Conservation (phyloP, 2,888 invertebrate genomes). For the Carpatolechia fugitivella region DNA sequence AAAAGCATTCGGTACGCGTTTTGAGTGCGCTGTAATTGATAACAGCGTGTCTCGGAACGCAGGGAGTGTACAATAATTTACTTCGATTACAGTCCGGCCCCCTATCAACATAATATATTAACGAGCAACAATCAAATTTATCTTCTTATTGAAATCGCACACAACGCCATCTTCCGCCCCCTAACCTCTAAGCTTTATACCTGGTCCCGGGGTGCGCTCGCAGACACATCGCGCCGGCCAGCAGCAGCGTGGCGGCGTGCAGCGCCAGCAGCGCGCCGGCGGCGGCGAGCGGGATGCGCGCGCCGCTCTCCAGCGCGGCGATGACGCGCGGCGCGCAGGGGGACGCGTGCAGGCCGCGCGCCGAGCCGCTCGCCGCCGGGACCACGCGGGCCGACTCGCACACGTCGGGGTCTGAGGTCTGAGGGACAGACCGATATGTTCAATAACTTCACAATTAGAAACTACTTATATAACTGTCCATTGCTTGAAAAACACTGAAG, state of each 20-base stretch:
- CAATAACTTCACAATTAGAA: not conserved
- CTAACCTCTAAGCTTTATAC: conserved; percentile 56
- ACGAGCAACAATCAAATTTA: too few species aligned
- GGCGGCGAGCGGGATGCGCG: conserved; percentile 48
- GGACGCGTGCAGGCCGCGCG: conserved; percentile 41
- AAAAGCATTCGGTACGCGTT: too few species aligned
- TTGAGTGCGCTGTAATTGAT: too few species aligned
- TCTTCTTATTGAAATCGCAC: not conserved
- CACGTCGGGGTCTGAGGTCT: conserved; percentile 20
- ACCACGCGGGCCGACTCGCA: conserved; percentile 43
- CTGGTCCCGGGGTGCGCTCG: conserved; percentile 43
- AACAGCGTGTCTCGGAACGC: too few species aligned
- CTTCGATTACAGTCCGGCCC: too few species aligned
- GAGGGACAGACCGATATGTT: not conserved
- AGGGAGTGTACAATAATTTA: too few species aligned
- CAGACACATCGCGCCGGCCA: conserved; percentile 59
- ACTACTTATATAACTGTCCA: too few species aligned
- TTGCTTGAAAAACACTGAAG: too few species aligned
- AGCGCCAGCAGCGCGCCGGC: conserved; percentile 53
- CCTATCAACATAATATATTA: too few species aligned
- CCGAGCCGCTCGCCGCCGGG: conserved; percentile 38
- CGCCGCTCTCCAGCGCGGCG: conserved; percentile 38
- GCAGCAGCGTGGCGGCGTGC: conserved; percentile 59
- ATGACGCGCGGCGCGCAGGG: conserved; percentile 50
- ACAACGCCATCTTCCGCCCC: not conserved